Percentiles rank a stretch among this genome's conserved stretches.
Conservation (phyloP, 2,113 vertebrate species). For the cat (Felis catus) region F.catus_Fca126_mat1.0 CM031423.1:14837001-14837500, state of each 20-base stretch:
- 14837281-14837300: background rate
- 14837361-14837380: background rate
- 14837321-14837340: background rate
- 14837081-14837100: background rate
- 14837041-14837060: background rate
- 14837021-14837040: conserved; percentile 13
- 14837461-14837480: too few relatives aligned
- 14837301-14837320: background rate
- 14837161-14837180: background rate
- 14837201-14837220: background rate
- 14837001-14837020: background rate
- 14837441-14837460: background rate
- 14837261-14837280: background rate
- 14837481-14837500: too few relatives aligned
- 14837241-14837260: background rate
- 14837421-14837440: background rate
- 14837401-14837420: background rate
- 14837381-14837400: background rate
- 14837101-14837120: background rate
- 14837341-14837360: background rate
- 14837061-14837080: background rate
- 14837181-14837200: background rate
- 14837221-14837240: background rate
- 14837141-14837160: background rate
- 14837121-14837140: background rate